Conservation (phyloP, 2,113 vertebrate genomes). For the Sclerurus mexicanus region DNA sequence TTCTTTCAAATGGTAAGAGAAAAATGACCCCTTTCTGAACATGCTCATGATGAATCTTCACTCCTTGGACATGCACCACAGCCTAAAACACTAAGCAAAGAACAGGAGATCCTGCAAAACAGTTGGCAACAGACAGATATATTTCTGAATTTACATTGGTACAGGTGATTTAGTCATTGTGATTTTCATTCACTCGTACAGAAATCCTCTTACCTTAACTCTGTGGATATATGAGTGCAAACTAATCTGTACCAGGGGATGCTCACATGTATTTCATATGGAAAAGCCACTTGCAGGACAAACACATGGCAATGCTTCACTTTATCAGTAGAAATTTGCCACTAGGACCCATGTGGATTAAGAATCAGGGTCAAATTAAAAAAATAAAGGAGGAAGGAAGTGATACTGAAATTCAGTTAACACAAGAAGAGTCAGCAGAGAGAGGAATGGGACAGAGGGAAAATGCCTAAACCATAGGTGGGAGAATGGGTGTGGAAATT, state of each 20-base stretch:
- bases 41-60: background rate
- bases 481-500: background rate
- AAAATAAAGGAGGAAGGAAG: background rate
- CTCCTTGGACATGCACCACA: background rate
- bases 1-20: background rate
- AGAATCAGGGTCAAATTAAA: background rate
- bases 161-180: background rate
- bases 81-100: background rate
- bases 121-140: background rate
- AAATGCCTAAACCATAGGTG: background rate
- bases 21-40: background rate
- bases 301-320: accelerated
- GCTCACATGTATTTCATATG: background rate
- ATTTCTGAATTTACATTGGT: background rate
- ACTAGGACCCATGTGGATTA: background rate
- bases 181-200: background rate
- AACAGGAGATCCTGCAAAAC: background rate
- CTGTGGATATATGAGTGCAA: background rate
- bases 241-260: background rate
- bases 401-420: background rate
- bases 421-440: background rate
- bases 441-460: background rate
- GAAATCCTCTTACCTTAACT: background rate
- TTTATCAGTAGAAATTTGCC: background rate
- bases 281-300: background rate